Evolutionary conservation across 2,888 invertebrate genomes (phyloP).

Genomic region (Conomelus anceps): DNA sequence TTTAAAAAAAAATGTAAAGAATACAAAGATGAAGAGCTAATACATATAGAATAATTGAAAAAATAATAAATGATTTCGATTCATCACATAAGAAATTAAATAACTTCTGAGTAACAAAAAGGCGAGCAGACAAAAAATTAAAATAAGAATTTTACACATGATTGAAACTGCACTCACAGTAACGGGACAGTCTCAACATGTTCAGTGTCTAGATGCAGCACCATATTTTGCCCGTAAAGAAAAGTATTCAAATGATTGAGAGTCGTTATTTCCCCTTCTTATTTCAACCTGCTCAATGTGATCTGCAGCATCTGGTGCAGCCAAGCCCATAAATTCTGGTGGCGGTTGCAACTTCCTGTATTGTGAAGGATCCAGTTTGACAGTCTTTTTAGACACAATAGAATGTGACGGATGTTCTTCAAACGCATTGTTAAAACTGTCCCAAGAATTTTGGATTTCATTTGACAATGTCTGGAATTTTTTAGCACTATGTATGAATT

Average conservation of each 20-base stretch:
- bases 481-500: background rate
- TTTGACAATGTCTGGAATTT: background rate
- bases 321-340: background rate
- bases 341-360: background rate
- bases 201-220: background rate
- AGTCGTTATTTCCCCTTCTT: background rate
- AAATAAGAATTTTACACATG: too few species aligned
- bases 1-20: too few species aligned
- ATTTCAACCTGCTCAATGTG: background rate
- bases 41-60: too few species aligned
- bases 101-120: too few species aligned
- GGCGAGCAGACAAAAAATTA: too few species aligned
- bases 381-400: background rate
- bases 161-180: too few species aligned
- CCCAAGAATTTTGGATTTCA: background rate
- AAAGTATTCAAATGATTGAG: background rate
- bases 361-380: background rate
- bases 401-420: background rate
- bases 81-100: too few species aligned
- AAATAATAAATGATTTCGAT: too few species aligned
- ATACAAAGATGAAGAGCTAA: too few species aligned
- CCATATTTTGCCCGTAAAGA: background rate
- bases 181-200: too few species aligned
- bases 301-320: background rate
- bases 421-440: background rate